Conservation (phyloP, 1,140 invertebrate genomes). For the Heterodera schachtii region DNA sequence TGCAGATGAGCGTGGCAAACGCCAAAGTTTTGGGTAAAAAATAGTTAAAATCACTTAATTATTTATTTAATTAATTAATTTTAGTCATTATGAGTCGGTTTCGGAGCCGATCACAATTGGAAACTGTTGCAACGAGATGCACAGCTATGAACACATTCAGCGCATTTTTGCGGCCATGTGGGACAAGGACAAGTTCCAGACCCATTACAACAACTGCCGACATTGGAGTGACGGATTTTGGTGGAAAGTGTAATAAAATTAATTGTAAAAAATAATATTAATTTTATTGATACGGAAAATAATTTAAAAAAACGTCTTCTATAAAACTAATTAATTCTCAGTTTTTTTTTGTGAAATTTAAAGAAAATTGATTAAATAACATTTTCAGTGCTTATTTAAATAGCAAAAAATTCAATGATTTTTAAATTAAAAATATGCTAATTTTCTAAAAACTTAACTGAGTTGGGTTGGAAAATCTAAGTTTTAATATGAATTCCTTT, state of each 20-base stretch:
- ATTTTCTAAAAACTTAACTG: too few relatives aligned
- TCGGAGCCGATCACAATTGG: background rate
- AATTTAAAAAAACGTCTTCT: background rate
- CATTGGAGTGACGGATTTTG: constrained; percentile 28
- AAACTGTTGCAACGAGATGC: background rate
- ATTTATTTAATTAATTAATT: background rate
- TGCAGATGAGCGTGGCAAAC: constrained; percentile 20
- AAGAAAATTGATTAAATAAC: background rate
- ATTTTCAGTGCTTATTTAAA: too few relatives aligned
- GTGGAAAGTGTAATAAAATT: constrained; percentile 5
- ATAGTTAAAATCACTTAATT: too few relatives aligned
- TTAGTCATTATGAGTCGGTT: constrained; percentile 9
- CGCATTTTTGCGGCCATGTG: constrained; percentile 26
- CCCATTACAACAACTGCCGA: constrained; percentile 19
- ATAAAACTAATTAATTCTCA: background rate
- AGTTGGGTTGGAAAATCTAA: too few relatives aligned
- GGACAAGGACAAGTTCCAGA: constrained; percentile 17
- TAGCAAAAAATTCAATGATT: background rate
- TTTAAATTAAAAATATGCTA: background rate
- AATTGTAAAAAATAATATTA: background rate
- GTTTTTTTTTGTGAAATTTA: background rate
- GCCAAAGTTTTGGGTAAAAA: constrained; percentile 24
- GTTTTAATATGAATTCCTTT: too few relatives aligned
- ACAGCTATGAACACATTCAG: constrained; percentile 21
- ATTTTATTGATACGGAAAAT: background rate